Evolutionary conservation across 2,113 vertebrate species (phyloP), one percentile per base, ranked within the genome.

Genomic region (Picathartes gymnocephalus): DNA sequence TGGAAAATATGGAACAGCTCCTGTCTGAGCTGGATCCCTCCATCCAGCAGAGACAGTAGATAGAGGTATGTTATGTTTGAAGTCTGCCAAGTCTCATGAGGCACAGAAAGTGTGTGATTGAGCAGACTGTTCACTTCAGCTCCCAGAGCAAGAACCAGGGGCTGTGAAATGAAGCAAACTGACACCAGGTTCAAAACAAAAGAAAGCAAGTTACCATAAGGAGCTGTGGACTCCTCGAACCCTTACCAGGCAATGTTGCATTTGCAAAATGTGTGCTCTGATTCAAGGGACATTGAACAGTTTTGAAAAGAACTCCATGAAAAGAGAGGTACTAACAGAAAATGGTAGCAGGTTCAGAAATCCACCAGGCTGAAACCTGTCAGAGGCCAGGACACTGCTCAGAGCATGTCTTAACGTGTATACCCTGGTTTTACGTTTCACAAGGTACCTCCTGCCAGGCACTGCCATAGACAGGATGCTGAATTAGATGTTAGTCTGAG

Each of bases 21-120:
- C 50, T 57, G 31, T 51, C 24, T 64, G 58, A 40, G 44, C 9
- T 22, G 16, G 30, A 84, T 57, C 47, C 17, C 50, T 73, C 71
- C 45, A 70, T 50, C 37, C 58, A 81, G 39, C 45, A 81, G 71
- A 42, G 30, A 64, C 4, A 13, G 33, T 0, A 35, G 13, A 14
- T 2, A 1, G 9, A 51, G 21, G 44, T 15, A 53, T 27, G 33
- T 4, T 15, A 42, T 7, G 28, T 24, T 0, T 51, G 50, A 84
- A 45, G 20, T 25, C 64, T 72, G 39, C 12, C 39, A 45, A 50
- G 51, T 9, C 19, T 37, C 5, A 0, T 11, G 39, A 87, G 73
- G n/a, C 35, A 68, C 30, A 25, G 23, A 21, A 53, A 33, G 17
- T n/a, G 14, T 19, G 5, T n/a, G 11, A 35, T 5, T 2, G 31